Evolutionary conservation across 2,113 vertebrate species (phyloP).

Genomic region (Elanoides forficatus): DNA sequence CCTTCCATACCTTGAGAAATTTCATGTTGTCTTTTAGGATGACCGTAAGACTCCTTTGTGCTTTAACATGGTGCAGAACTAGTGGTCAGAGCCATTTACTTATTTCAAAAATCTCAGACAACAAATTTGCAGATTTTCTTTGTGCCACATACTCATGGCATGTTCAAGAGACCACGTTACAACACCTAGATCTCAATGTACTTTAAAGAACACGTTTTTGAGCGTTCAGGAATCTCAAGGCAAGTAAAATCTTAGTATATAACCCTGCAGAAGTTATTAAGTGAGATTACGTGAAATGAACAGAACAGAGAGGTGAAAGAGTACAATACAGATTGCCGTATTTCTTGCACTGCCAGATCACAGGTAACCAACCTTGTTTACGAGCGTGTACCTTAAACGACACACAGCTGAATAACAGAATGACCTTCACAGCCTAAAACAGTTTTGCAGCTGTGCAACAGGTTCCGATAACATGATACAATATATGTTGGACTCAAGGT

Average conservation of each 20-base stretch:
- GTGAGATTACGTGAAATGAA: not conserved
- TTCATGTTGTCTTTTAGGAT: not conserved
- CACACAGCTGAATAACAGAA: not conserved
- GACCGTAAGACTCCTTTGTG: not conserved
- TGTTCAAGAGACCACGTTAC: not conserved
- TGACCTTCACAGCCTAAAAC: slow-evolving; percentile 3
- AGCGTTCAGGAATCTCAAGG: not conserved
- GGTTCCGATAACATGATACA: not conserved
- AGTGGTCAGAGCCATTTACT: not conserved
- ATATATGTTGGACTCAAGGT: slow-evolving; percentile 6
- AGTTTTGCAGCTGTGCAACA: slow-evolving; percentile 32
- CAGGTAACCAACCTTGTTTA: not conserved
- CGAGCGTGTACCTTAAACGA: not conserved
- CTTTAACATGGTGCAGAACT: not conserved
- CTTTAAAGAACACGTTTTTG: not conserved
- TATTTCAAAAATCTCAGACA: not conserved
- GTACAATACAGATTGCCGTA: not conserved
- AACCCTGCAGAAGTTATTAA: not conserved
- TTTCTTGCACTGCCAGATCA: not conserved
- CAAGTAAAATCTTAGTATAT: not conserved
- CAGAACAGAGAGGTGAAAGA: not conserved
- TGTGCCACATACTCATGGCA: not conserved
- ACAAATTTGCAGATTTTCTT: not conserved
- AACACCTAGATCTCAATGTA: not conserved
- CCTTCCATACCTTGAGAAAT: not conserved